A percentile compares a stretch with the other conserved stretches of the same genome.
phyloP scores from a whole-genome alignment of 2,888 invertebrate genomes.

The Syrphus vitripennis region DNA sequence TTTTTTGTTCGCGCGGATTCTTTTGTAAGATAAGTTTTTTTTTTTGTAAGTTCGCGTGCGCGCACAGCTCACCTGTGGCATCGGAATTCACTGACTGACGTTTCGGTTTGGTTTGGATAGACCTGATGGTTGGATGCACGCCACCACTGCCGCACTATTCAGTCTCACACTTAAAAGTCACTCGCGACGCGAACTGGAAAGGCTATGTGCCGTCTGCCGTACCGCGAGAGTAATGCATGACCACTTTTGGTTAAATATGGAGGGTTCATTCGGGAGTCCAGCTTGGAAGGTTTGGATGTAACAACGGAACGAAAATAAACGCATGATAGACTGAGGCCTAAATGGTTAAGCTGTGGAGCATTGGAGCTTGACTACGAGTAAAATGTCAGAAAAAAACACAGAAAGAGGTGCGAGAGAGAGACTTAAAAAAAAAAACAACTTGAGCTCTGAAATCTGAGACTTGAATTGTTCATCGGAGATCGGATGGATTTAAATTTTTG shows the following conservation, averaged over 20 bases:
- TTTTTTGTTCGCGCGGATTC: conserved; percentile 2
- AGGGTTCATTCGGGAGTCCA: conserved; percentile 39
- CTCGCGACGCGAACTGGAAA: conserved; percentile 54
- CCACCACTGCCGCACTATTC: neutral
- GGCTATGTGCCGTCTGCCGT: neutral
- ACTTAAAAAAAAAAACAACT: neutral
- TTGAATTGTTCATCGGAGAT: neutral
- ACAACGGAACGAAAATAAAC: neutral
- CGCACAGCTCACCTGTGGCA: conserved; percentile 68
- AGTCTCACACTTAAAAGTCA: conserved; percentile 25
- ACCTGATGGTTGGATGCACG: conserved; percentile 53
- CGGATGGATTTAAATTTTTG: neutral
- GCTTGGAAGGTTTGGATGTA: conserved; percentile 1
- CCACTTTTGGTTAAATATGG: conserved; percentile 16
- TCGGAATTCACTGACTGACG: conserved; percentile 67
- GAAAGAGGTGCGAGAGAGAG: neutral
- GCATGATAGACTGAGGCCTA: neutral
- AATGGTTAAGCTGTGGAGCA: neutral
- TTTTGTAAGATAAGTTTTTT: neutral
- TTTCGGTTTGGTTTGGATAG: conserved; percentile 24
- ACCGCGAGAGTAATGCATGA: conserved; percentile 36
- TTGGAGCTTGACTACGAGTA: neutral
- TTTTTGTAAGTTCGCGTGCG: conserved; percentile 52
- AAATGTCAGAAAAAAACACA: neutral
- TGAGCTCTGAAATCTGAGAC: neutral